These are phyloP conservation scores for Caiman crocodilus DNA, from an alignment of 2,797 vertebrate species.

Conservation along the genomic window DNA sequence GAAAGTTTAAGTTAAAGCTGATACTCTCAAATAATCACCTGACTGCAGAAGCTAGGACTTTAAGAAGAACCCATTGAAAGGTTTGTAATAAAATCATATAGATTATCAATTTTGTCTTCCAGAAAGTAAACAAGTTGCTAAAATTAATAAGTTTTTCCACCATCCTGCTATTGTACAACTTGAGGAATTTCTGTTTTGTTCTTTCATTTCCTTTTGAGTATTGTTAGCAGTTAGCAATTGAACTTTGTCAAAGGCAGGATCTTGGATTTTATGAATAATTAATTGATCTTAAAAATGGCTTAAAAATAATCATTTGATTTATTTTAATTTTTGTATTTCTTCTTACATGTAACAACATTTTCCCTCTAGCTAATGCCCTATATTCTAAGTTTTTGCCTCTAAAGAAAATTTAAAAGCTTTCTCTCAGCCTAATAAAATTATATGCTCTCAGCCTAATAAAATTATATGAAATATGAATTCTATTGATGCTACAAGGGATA, in stretches of 20 bases:
- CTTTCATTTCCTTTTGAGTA: neutral
- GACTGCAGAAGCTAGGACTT: neutral
- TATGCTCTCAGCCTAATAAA: neutral
- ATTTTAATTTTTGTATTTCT: neutral
- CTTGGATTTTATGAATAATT: neutral
- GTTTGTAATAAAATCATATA: neutral
- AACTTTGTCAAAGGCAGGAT: neutral
- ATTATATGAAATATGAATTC: neutral
- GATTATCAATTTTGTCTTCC: neutral
- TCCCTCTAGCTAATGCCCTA: neutral
- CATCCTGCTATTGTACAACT: neutral
- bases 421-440: slow-evolving; percentile 4
- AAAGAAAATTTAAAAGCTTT: neutral
- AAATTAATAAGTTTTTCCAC: slow-evolving; percentile 10
- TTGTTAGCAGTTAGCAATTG: neutral
- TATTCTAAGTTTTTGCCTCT: neutral
- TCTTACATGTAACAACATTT: neutral
- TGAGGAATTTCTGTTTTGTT: neutral
- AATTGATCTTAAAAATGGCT: neutral
- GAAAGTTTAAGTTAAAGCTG: neutral
- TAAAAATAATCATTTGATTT: neutral
- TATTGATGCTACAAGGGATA: neutral
- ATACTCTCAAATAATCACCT: neutral
- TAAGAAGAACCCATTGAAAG: neutral
- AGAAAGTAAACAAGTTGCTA: neutral